A percentile compares a stretch with the other conserved stretches of the same genome.
Conservation (phyloP, 2,888 invertebrate genomes). For the Glyphotaelius pellucidus region DNA sequence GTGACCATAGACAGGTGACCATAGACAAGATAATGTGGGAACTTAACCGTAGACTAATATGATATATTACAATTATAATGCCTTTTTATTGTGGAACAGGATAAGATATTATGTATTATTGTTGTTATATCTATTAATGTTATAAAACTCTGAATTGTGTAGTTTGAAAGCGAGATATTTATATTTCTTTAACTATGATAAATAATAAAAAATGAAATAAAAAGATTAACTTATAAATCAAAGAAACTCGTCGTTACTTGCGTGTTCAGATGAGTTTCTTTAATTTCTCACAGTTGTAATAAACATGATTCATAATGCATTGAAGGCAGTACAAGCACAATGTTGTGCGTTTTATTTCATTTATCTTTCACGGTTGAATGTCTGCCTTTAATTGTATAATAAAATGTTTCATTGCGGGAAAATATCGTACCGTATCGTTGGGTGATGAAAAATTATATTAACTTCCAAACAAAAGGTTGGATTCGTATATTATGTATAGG, state of each 20-base stretch:
- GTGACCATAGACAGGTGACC: no score
- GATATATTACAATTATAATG: no score
- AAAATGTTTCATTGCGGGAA: neutral
- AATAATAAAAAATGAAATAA: neutral
- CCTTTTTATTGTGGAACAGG: no score
- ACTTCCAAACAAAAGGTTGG: neutral
- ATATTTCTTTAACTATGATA: no score
- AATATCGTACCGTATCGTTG: neutral
- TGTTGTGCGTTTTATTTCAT: neutral
- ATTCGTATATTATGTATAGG: neutral
- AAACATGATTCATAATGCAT: neutral
- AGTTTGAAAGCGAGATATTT: no score
- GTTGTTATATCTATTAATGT: no score
- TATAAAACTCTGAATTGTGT: no score
- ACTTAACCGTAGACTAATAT: no score
- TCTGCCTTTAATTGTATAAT: neutral
- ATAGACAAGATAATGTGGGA: no score
- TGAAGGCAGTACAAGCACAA: neutral
- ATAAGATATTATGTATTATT: no score
- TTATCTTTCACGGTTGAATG: neutral
- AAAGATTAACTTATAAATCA: neutral
- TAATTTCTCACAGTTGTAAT: neutral
- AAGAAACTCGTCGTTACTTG: neutral
- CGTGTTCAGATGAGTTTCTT: neutral
- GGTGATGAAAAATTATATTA: neutral